These are phyloP conservation scores for Trichoplusia ni DNA, from an alignment of 1,140 invertebrate genomes.

Conservation along the genomic window DNA sequence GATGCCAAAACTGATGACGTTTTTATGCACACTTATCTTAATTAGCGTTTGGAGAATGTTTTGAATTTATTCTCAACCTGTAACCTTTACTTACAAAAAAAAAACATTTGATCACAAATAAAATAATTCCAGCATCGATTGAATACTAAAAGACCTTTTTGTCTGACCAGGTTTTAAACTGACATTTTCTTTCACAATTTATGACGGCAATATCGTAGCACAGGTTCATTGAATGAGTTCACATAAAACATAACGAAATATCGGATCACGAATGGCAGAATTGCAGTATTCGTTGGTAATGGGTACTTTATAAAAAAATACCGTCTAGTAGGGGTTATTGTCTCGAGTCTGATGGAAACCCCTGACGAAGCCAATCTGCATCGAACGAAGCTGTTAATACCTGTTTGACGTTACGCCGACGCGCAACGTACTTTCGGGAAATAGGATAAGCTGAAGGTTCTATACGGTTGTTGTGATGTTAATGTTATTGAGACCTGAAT, in stretches of 20 bases:
- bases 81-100: no score
- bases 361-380: conserved; percentile 20
- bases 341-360: conserved; percentile 15
- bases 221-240: background rate
- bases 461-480: background rate
- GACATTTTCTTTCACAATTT: background rate
- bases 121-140: no score
- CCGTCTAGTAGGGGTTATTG: background rate
- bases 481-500: no score
- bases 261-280: conserved; percentile 2
- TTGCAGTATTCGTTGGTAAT: background rate
- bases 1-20: background rate
- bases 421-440: background rate
- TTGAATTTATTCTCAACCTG: no score
- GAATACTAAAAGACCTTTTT: no score
- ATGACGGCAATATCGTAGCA: background rate
- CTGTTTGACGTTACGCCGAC: background rate
- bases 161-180: no score
- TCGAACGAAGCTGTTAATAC: conserved; percentile 3
- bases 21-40: background rate
- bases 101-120: no score
- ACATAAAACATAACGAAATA: background rate
- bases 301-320: background rate
- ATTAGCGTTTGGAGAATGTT: background rate
- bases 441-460: background rate